Conservation (phyloP, 2,888 invertebrate species). For the Lasioglossum villosulum region DNA sequence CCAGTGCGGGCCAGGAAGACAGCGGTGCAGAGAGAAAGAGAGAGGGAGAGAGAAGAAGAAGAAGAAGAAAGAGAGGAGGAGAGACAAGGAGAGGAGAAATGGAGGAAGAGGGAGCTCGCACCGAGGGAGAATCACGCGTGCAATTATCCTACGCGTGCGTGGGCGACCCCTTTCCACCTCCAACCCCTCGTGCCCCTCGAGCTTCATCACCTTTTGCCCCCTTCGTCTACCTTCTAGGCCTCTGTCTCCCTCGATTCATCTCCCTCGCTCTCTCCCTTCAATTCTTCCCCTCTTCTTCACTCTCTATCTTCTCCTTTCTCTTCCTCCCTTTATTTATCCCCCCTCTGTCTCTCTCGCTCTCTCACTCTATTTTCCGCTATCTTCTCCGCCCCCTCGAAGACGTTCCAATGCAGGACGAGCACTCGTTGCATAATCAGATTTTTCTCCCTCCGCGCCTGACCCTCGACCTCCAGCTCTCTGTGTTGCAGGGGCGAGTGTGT, state of each 20-base stretch:
- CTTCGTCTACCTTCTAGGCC: slow-evolving; percentile 57
- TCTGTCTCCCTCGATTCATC: slow-evolving; percentile 13
- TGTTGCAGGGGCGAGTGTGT: slow-evolving; percentile 50
- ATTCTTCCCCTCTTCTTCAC: neutral
- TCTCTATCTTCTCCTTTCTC: neutral
- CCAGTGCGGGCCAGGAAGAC: slow-evolving; percentile 67
- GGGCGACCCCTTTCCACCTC: slow-evolving; percentile 82
- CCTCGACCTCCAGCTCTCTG: slow-evolving; percentile 53
- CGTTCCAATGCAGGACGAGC: slow-evolving; percentile 58
- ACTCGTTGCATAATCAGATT: slow-evolving; percentile 70
- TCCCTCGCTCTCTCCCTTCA: neutral
- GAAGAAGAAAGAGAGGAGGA: slow-evolving; percentile 37
- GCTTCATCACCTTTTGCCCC: slow-evolving; percentile 71
- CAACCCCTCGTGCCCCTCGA: slow-evolving; percentile 74
- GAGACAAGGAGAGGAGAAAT: slow-evolving; percentile 39
- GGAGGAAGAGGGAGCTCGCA: slow-evolving; percentile 60
- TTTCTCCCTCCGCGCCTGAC: slow-evolving; percentile 63
- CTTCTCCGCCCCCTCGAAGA: slow-evolving; percentile 50
- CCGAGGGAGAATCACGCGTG: slow-evolving; percentile 79
- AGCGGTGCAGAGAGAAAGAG: slow-evolving; percentile 57
- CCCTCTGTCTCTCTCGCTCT: slow-evolving; percentile 8
- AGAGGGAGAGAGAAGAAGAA: slow-evolving; percentile 49
- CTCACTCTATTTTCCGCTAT: slow-evolving; percentile 62
- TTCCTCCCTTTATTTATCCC: slow-evolving; percentile 34
- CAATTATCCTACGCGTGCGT: slow-evolving; percentile 84